Evolutionary conservation across 2,888 invertebrate species (phyloP), one percentile per base, ranked within the genome.

Genomic region (Dryadula phaetusa): DNA sequence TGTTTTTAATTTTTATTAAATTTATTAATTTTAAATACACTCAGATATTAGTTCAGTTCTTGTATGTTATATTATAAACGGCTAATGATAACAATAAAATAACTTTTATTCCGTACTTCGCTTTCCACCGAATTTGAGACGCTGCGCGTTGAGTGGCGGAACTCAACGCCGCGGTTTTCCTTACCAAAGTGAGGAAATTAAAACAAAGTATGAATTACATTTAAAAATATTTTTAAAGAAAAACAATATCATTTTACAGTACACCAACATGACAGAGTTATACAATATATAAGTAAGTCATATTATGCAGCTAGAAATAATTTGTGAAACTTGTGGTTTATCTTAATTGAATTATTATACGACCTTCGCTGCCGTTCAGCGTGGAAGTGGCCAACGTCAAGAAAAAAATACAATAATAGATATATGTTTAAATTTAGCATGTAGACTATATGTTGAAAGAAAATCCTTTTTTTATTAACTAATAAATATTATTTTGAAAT

Each of bases 271-370:
- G 8, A 10, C 20, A 44, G 16, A 44, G 32, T 46, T 44, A 60
- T 46, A 60, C 44, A 60, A 60, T 46, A 60, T 60, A 46, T 60
- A 60, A 44, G 60, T 60, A 60, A 44, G 60, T 60, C 60, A 60
- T 44, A 60, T 60, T 60, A 60, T 60, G 60, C 60, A 28, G 44
- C 44, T 60, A 60, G 60, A 60, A 60, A 60, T 60, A 60, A 60
- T 60, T 60, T 60, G 60, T 44, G 14, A 60, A 60, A 60, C 44
- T 60, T 25, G 60, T 44, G 60, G 60, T 60, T 60, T 60, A 60
- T 16, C 60, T 16, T 60, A 60, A 60, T 60, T 60, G 60, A 60
- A 60, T 60, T 60, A 60, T 32, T 44, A 10, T 60, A 60, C 60
- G 60, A 60, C 60, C 60, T 60, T 60, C 60, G 28, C 18, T 32